A percentile compares a stretch with the other conserved stretches of the same genome.
Evolutionary conservation across 2,888 invertebrate species (phyloP).

Genomic region (Lacanobia wlatinum): DNA sequence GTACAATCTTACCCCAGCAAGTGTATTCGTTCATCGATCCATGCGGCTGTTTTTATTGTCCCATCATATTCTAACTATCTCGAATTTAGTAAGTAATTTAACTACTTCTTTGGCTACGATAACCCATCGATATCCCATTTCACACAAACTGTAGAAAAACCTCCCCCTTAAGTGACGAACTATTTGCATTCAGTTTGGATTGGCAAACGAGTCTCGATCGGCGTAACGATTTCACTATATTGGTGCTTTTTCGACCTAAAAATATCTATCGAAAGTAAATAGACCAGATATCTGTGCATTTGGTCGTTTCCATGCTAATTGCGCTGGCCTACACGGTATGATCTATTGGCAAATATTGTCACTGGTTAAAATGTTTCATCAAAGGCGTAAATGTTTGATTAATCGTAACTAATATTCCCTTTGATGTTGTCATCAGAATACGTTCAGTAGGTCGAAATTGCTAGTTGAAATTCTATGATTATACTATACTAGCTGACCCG

Average conservation of each 20-base stretch:
- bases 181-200: constrained; percentile 60
- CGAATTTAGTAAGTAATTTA: too few relatives aligned
- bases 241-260: constrained; percentile 40
- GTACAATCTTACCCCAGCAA: too few relatives aligned
- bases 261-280: constrained; percentile 41
- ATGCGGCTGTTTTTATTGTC: too few relatives aligned
- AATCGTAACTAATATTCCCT: neutral
- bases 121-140: too few relatives aligned
- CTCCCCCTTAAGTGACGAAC: constrained; percentile 55
- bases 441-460: neutral
- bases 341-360: neutral
- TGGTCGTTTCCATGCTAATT: neutral
- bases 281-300: constrained; percentile 11
- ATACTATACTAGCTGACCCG: too few relatives aligned
- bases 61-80: too few relatives aligned
- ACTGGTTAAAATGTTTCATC: neutral
- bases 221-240: constrained; percentile 53
- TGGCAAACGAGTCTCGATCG: constrained; percentile 49
- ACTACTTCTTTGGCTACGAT: too few relatives aligned
- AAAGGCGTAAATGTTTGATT: neutral
- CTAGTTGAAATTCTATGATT: neutral
- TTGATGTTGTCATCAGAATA: neutral
- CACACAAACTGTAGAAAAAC: neutral
- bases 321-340: neutral
- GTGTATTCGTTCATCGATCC: too few relatives aligned